Base-by-base conservation (phyloP, 1,140 invertebrate species). In the Zaprionus tsacasi region DNA sequence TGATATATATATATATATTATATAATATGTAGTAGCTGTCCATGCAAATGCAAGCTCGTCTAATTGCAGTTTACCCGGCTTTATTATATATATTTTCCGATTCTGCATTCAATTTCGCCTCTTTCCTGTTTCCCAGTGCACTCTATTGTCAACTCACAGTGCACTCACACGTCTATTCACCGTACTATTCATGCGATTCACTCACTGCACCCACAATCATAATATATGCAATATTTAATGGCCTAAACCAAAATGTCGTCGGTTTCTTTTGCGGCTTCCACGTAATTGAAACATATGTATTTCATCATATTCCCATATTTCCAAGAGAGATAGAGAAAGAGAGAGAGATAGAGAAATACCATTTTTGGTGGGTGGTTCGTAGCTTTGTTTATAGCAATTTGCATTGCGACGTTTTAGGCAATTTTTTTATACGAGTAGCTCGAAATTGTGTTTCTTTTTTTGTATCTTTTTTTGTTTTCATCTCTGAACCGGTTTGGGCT, bases 21-120 rank as follows among this genome's bases (percentile, higher is more conserved):
- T 6, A 30, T 30, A 30, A 21, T 21, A 21, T 21, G 2, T 35
- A 38, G 12, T 66, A 27, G 10, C 17, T 50, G 17, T 7, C 45
- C 72, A 87, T 87, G 82, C 82, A 87, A 87, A 88, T 87, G 88
- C 77, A 80, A 64, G 13, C 55, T 17, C 70, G 43, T 69, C 83
- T 87, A 87, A 87, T 89, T 87, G 80, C 81, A 87, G 74, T 82
- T 82, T 87, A 85, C 78, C 68, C 3, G 40, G n/a, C 69, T 36
- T 59, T 61, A 74, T 43, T 56, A 12, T 58, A 43, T 36, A 50
- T 52, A 21, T 56, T 61, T 33, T 61, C 67, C 36, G 65, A 69
- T 70, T 71, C 73, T 74, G 36, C 38, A 81, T 70, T 8, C 60
- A 63, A 77, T 58, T 81, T 80, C 83, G 71, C 55, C 55, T 66